Evolutionary conservation across 2,113 vertebrate species (phyloP).

Genomic region (Tupaia chinensis): DNA sequence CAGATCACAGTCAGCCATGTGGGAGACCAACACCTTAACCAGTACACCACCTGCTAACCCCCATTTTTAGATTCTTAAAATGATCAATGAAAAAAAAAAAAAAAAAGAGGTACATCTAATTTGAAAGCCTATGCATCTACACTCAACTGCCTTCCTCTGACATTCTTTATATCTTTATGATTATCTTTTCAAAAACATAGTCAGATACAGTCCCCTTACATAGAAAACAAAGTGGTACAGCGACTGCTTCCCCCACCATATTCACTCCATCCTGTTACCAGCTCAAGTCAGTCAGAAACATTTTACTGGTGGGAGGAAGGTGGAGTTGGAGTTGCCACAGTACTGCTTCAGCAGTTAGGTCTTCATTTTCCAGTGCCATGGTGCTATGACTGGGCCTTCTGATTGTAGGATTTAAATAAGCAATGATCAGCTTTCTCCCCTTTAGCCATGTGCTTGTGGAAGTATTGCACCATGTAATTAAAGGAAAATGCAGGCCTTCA

Average conservation of each 20-base stretch:
- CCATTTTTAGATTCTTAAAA: background rate
- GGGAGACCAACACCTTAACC: too few species aligned
- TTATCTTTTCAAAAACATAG: background rate
- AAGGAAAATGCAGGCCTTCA: background rate
- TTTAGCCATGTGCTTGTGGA: background rate
- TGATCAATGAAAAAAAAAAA: conserved; percentile 37
- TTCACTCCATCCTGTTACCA: background rate
- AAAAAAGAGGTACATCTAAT: conserved; percentile 16
- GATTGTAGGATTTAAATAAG: conserved; percentile 36
- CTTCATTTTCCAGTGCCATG: background rate
- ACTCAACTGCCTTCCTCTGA: conserved; percentile 65
- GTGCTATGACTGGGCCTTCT: background rate
- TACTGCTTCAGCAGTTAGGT: background rate
- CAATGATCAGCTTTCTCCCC: background rate
- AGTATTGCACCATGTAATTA: background rate
- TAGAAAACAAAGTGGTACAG: background rate
- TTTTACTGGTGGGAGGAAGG: background rate
- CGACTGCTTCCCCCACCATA: background rate
- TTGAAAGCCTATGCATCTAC: background rate
- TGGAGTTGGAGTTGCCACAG: background rate
- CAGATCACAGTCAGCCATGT: too few species aligned
- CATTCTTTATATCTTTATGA: conserved; percentile 51
- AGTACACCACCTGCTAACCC: background rate
- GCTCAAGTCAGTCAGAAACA: background rate
- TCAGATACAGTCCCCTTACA: background rate